Conservation (phyloP, 2,888 invertebrate species). For the Empis stercorea region DNA sequence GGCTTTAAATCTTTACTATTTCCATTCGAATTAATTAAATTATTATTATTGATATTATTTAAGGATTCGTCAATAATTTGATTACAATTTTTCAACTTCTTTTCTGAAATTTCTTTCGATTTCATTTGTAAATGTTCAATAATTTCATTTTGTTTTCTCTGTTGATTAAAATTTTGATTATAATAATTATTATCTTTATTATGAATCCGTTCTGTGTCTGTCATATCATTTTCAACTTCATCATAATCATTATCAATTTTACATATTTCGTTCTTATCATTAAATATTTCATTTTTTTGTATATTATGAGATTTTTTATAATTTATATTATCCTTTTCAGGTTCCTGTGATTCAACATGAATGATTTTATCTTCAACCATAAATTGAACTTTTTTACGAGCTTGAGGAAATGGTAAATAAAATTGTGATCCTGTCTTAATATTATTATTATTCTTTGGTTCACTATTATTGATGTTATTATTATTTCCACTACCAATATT, state of each 20-base stretch:
- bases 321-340: too few species aligned
- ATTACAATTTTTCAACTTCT: too few species aligned
- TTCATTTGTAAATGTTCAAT: too few species aligned
- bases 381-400: conserved; percentile 60
- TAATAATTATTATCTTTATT: too few species aligned
- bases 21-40: too few species aligned
- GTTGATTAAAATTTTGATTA: too few species aligned
- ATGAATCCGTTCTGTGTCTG: conserved; percentile 1
- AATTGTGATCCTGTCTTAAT: conserved; percentile 40
- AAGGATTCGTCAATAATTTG: too few species aligned
- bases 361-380: conserved; percentile 47
- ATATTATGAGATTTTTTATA: conserved; percentile 4
- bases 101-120: too few species aligned
- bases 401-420: conserved; percentile 45
- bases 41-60: too few species aligned
- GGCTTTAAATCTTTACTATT: too few species aligned
- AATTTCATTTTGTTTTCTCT: too few species aligned
- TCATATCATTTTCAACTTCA: conserved; percentile 5
- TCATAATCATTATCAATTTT: conserved; percentile 8
- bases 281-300: neutral
- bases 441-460: conserved; percentile 8
- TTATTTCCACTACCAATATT: neutral
- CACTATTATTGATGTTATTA: too few species aligned
- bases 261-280: conserved; percentile 4
- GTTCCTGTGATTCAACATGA: conserved; percentile 13